Percentiles rank a stretch among this genome's conserved stretches.
Evolutionary conservation across 1,140 invertebrate genomes (phyloP).

Genomic region (Ceratitis capitata): DNA sequence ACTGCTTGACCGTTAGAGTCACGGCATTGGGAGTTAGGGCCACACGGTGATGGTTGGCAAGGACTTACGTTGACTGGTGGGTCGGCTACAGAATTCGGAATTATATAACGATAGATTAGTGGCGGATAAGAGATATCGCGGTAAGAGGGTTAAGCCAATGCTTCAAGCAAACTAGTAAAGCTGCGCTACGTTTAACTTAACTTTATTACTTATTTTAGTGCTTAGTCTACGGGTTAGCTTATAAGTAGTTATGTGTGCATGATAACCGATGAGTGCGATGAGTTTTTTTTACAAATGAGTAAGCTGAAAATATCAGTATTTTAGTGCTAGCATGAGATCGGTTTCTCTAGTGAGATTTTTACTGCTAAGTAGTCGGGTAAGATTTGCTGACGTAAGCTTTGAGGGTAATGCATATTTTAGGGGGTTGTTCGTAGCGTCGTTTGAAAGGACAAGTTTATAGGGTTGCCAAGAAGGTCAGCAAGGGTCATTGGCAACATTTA

Average conservation of each 20-base stretch:
- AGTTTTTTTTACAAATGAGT: neutral
- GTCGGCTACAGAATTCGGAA: slow-evolving; percentile 37
- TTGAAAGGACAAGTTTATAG: no score
- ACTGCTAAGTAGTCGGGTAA: slow-evolving; percentile 8
- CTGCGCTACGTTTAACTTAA: neutral
- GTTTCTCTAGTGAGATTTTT: neutral
- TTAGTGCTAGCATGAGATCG: neutral
- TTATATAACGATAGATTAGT: neutral
- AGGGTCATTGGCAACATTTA: neutral
- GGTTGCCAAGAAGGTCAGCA: neutral
- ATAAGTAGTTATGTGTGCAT: neutral
- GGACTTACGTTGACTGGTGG: slow-evolving; percentile 70
- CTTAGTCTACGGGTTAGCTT: neutral
- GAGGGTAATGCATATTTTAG: neutral
- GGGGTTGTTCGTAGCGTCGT: neutral
- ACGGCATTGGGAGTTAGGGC: slow-evolving; percentile 81
- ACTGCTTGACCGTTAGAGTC: slow-evolving; percentile 78
- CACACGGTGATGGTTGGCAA: slow-evolving; percentile 77
- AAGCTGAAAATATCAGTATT: neutral
- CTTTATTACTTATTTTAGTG: neutral
- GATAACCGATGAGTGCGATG: neutral
- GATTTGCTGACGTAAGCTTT: neutral
- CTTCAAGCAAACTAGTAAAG: neutral
- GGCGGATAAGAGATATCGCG: neutral
- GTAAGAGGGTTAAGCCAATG: neutral